Evolutionary conservation across 2,113 vertebrate species (phyloP), one percentile per base, ranked within the genome.

Genomic region (Chionis minor): DNA sequence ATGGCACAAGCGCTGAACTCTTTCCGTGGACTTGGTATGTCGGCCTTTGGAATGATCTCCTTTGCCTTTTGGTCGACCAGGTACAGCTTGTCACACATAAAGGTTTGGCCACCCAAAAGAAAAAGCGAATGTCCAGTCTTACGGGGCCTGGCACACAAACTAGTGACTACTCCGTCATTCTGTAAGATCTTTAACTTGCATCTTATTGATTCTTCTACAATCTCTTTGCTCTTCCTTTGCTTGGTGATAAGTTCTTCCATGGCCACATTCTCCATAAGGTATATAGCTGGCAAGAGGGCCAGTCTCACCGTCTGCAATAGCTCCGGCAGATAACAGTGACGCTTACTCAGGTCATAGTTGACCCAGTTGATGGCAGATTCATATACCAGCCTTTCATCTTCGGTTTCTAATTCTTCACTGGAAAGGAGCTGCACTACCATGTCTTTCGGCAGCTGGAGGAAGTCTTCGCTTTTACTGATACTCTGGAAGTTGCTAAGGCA

Each of bases 81-180:
- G 35, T 99, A 99, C 55, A 99, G 95, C 72, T 99, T 99, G 96
- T 99, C 98, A 94, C 98, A 99, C 98, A 98, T 99, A 92, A 99
- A 99, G 20, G 98, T 99, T 82, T 99, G 98, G 49, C 98, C 98
- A 38, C 98, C 98, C 92, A 99, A 83, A 80, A 99, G 98, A 92
- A 99, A 98, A 65, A 99, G 98, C 0, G 98, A 98, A 30, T 99
- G 98, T 62, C 98, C 98, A 1, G 98, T 98, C 96, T 99, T 99
- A 42, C 98, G 97, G 65, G 98, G 98, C 38, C 98, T 98, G 47
- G 98, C 98, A 61, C 98, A 99, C 87, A 98, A 96, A 69, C 98
- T 99, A 72, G 98, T 99, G 14, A 99, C 98, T 14, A 99, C 98
- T 0, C 98, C 98, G 2, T 98, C 98, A 4, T 99, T 99, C 97